Evolutionary conservation across 2,797 vertebrate genomes (phyloP), one percentile per base, ranked within the genome.

Genomic region (Takifugu rubripes): DNA sequence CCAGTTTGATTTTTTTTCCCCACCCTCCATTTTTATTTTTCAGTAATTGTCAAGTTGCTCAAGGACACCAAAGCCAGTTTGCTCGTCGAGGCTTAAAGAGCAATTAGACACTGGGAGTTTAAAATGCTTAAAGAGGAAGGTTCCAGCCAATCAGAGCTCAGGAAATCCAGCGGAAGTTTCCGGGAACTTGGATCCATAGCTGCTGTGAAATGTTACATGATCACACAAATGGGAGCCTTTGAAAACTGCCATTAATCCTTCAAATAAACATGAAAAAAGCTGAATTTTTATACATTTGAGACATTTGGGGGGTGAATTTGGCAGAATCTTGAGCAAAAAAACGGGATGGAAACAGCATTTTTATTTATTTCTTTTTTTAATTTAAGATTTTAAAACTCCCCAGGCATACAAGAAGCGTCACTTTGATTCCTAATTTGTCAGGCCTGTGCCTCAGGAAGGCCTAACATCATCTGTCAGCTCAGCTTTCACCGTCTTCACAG

Each of bases 401-500:
- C 36, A 11, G 15, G 60, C 58, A 56, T 24, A 57, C 10, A 25
- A 15, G 0, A 55, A 47, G 29, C 56, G 44, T 31, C 56, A 50
- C 54, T 49, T 63, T 60, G 58, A 62, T 67, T 59, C 27, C 43
- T 8, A 15, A 24, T 33, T 61, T 65, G 49, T 60, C 7, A 56
- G 55, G 59, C 64, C 66, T 66, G 49, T 65, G 59, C 49, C 29
- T 17, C 24, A 54, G 25, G 21, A 65, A 62, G 45, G 42, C 54
- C 56, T 68, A 56, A 77, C 59, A 43, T 59, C 25, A 36, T 57
- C 31, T 68, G 71, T 69, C 71, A 77, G 62, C 40, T 2, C 15
- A 8, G 26, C 42, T 58, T 73, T 66, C 14, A 29, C 6, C 5
- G n/a, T 49, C 21, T 58, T 72, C 61, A 54, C 31, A 54, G 36